Percentiles rank a stretch among this genome's conserved stretches.
Conservation (phyloP, 2,113 vertebrate genomes). For the Pluvianellus socialis region DNA sequence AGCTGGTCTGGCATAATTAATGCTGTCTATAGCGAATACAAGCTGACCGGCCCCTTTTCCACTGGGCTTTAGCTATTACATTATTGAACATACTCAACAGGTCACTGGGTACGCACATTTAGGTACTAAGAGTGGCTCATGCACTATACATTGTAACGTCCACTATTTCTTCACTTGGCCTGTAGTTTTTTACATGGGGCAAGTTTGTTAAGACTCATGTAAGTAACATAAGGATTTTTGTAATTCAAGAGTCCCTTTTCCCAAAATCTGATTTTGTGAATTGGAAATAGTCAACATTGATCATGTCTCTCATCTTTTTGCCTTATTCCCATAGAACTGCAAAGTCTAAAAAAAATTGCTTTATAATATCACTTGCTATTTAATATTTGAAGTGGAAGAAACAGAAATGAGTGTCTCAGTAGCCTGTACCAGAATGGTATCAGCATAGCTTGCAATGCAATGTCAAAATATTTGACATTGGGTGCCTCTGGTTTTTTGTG, state of each 20-base stretch:
- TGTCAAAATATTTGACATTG: background rate
- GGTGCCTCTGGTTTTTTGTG: rapidly evolving
- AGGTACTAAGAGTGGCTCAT: background rate
- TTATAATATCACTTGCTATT: background rate
- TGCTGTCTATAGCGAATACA: background rate
- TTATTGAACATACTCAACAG: background rate
- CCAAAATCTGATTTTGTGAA: background rate
- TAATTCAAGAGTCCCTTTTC: background rate
- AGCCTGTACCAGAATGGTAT: background rate
- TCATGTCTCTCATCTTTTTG: background rate
- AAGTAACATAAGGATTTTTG: background rate
- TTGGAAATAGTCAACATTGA: background rate
- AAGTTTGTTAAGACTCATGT: background rate
- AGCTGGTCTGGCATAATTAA: background rate
- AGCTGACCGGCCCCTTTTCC: background rate
- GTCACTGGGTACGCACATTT: background rate
- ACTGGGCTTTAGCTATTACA: background rate
- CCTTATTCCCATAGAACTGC: background rate
- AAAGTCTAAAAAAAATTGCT: background rate
- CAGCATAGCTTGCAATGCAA: background rate
- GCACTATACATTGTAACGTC: background rate
- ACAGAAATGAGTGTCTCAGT: background rate
- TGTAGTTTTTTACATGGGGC: background rate
- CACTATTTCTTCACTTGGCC: background rate
- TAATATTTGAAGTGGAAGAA: slow-evolving; percentile 1